Percentiles rank a stretch among this genome's conserved stretches.
Evolutionary conservation across 1,140 invertebrate species (phyloP).

Genomic region (Megalonaias nervosa): DNA sequence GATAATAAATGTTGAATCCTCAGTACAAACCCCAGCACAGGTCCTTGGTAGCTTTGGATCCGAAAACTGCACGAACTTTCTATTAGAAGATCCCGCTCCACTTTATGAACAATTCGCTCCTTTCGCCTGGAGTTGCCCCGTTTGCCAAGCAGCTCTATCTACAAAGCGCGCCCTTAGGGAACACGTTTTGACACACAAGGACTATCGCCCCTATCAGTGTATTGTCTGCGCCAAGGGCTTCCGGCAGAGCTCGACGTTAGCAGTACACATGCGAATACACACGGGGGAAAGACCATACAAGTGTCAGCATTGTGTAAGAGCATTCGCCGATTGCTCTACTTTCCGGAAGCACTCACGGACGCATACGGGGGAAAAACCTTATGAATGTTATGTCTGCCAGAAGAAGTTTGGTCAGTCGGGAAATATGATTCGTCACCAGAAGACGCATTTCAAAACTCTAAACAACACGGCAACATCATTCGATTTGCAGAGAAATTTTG

Average conservation of each 20-base stretch:
- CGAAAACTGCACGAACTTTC: too few relatives aligned
- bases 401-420: constrained; percentile 94
- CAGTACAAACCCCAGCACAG: too few relatives aligned
- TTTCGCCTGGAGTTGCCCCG: too few relatives aligned
- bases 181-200: constrained; percentile 20
- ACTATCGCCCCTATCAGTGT: constrained; percentile 16
- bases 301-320: constrained; percentile 82
- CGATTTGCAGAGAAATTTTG: too few relatives aligned
- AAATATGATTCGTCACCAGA: constrained; percentile 75
- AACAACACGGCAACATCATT: not conserved
- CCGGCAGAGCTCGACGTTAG: constrained; percentile 63
- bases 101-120: too few relatives aligned
- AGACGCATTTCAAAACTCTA: constrained; percentile 24
- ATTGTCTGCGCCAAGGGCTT: constrained; percentile 80
- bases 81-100: too few relatives aligned
- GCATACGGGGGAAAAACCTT: constrained; percentile 90
- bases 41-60: too few relatives aligned
- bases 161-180: not conserved
- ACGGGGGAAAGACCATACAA: constrained; percentile 58
- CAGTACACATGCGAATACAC: constrained; percentile 53
- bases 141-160: too few relatives aligned
- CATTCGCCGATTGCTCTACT: constrained; percentile 70
- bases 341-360: constrained; percentile 66
- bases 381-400: constrained; percentile 89
- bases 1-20: too few relatives aligned